Conservation (phyloP, 1,140 invertebrate species). For the Pseudomyrmex gracilis region DNA sequence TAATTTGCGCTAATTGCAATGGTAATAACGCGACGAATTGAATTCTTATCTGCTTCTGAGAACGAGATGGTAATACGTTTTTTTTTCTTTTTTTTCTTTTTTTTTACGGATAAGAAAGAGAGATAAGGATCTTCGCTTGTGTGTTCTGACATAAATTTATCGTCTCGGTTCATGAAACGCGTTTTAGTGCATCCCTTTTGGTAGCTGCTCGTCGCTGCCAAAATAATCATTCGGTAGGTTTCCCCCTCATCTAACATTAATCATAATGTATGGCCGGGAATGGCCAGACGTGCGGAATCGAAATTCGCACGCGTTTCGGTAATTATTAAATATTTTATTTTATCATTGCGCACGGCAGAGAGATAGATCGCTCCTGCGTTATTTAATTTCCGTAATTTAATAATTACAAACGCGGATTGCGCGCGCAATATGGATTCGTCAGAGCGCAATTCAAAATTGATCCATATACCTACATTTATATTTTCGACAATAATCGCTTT, state of each 20-base stretch:
- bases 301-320: constrained; percentile 52
- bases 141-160: constrained; percentile 17
- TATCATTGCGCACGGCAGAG: constrained; percentile 9
- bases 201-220: constrained; percentile 13
- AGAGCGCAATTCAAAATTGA: constrained; percentile 33
- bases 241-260: constrained; percentile 46
- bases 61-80: constrained; percentile 1
- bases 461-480: constrained; percentile 14
- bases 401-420: constrained; percentile 32
- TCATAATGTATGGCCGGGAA: constrained; percentile 39
- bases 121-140: constrained; percentile 12
- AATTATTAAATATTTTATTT: constrained; percentile 63
- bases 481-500: constrained; percentile 42
- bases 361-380: constrained; percentile 16
- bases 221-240: constrained; percentile 52
- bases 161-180: neutral
- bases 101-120: neutral
- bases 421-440: constrained; percentile 42
- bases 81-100: too few relatives aligned
- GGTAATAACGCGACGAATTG: constrained; percentile 24
- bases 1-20: constrained; percentile 37
- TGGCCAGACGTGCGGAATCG: constrained; percentile 7
- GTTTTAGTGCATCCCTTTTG: neutral
- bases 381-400: constrained; percentile 45
- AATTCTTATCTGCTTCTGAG: constrained; percentile 7